These are phyloP conservation scores for Burhinus bistriatus DNA, from an alignment of 2,113 vertebrate species.

Conservation along the genomic window DNA sequence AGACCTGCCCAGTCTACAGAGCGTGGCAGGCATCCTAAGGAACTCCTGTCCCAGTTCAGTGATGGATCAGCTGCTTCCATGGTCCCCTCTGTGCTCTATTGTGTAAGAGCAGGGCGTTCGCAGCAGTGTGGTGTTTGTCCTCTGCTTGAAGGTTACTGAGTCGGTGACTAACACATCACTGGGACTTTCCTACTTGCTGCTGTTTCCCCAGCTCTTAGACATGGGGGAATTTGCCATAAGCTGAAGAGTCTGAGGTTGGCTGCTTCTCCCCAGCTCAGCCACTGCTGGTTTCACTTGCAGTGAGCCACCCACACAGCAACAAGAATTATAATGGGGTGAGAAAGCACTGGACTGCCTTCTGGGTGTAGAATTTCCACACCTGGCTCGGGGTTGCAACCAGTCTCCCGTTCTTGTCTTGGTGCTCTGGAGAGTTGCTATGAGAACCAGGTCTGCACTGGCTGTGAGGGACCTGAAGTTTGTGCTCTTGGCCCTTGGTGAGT, in stretches of 20 bases:
- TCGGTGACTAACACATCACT: not conserved
- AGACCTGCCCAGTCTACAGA: not conserved
- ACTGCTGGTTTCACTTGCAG: slow-evolving; percentile 40
- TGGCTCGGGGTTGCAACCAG: not conserved
- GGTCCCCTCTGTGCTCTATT: not conserved
- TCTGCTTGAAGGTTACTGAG: not conserved
- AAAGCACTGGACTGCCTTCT: not conserved
- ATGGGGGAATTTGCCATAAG: slow-evolving; percentile 35
- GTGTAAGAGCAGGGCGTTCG: not conserved
- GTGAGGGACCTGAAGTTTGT: accelerated
- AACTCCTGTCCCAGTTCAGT: not conserved
- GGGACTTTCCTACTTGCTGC: slow-evolving; percentile 60
- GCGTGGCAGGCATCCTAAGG: accelerated
- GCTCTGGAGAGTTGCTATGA: not conserved
- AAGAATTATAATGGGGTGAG: not conserved
- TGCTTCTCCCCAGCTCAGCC: slow-evolving; percentile 7
- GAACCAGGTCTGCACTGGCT: not conserved
- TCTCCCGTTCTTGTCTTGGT: not conserved
- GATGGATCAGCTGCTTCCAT: not conserved
- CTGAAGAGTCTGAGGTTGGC: slow-evolving; percentile 18
- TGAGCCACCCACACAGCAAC: slow-evolving; percentile 16
- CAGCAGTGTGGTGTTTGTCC: not conserved
- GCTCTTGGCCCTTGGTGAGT: not conserved
- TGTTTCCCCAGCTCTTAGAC: slow-evolving; percentile 29
- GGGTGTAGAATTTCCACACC: slow-evolving; percentile 1